phyloP scores from a whole-genome alignment of 2,113 vertebrate species.

The Mixornis gularis region DNA sequence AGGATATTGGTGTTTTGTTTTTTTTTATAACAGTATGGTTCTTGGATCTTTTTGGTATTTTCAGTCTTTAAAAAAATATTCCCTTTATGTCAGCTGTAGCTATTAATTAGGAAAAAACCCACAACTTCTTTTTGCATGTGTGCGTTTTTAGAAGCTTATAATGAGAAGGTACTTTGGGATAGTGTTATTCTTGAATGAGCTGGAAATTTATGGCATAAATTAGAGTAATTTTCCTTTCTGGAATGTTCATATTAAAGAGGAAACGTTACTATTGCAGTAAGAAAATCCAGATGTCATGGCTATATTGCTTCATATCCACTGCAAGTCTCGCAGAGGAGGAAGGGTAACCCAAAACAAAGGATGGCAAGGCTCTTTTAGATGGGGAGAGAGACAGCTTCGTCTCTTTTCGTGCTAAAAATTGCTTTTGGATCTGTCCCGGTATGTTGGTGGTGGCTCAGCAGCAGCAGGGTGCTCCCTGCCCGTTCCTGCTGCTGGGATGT shows the following conservation, averaged over 20 bases:
- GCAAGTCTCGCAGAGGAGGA: neutral
- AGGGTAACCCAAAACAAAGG: neutral
- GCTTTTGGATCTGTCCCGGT: neutral
- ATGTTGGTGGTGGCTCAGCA: neutral
- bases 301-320: neutral
- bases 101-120: neutral
- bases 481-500: too few relatives aligned
- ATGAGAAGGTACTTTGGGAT: neutral
- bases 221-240: conserved; percentile 8
- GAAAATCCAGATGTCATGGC: neutral
- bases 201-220: conserved; percentile 9
- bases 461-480: neutral
- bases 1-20: neutral
- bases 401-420: accelerated
- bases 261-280: neutral
- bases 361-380: neutral
- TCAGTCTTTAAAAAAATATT: neutral
- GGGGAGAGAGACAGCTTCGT: neutral
- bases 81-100: neutral
- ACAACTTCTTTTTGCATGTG: neutral
- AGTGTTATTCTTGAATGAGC: neutral
- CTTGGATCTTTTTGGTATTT: neutral
- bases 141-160: neutral
- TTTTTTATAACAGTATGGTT: neutral
- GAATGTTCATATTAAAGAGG: conserved; percentile 29